Percentiles rank a stretch among this genome's conserved stretches.
These are phyloP conservation scores for Mus spicilegus DNA, from an alignment of 2,113 vertebrate species.

Conservation along the genomic window DNA sequence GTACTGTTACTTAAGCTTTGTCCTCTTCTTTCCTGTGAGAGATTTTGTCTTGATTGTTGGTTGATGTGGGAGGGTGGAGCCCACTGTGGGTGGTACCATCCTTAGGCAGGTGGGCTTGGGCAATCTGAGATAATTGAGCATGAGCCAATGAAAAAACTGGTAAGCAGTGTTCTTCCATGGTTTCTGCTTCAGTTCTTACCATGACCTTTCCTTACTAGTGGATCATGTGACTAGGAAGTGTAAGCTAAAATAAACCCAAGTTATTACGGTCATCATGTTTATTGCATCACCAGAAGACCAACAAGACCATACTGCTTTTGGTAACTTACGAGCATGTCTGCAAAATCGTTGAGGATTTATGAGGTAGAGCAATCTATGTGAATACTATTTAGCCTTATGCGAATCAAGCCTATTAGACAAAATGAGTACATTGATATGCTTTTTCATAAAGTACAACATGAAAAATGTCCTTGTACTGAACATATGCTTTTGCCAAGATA, in stretches of 20 bases:
- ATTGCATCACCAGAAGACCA: no score
- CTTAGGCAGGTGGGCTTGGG: neutral
- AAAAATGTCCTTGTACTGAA: neutral
- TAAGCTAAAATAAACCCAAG: neutral
- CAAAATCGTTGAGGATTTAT: neutral
- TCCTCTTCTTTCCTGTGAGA: neutral
- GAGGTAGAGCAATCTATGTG: conserved; percentile 17
- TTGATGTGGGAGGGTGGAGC: neutral
- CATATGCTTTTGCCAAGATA: neutral
- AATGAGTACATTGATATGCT: neutral
- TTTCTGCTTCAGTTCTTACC: neutral
- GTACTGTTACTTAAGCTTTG: neutral
- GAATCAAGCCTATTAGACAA: neutral
- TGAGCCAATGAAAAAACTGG: neutral
- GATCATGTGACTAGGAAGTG: neutral
- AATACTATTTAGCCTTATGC: neutral
- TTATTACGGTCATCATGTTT: neutral
- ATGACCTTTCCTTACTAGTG: neutral
- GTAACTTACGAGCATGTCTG: neutral
- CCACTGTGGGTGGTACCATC: neutral
- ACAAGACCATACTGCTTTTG: neutral
- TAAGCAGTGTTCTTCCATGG: neutral
- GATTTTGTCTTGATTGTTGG: neutral
- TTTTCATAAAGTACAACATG: neutral
- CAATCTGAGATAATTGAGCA: neutral